Evolutionary conservation across 92 coral and sea anemone genomes (phyloP).

Genomic region (Isaurus tuberculatus): DNA sequence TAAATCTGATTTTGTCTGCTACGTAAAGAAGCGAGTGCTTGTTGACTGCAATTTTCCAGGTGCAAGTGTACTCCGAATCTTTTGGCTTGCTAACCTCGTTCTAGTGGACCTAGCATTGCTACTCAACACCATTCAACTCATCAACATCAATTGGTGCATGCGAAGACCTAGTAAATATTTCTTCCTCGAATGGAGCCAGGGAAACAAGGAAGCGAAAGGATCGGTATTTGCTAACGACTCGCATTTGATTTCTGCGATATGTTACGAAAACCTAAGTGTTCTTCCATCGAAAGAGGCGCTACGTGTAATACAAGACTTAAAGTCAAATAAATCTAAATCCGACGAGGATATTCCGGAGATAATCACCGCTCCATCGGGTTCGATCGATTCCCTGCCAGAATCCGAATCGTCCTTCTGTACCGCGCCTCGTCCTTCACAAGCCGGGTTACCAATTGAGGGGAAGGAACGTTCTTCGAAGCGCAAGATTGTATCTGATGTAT

Average conservation of each 20-base stretch:
- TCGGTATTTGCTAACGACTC: conserved; percentile 46
- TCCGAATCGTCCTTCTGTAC: conserved; percentile 43
- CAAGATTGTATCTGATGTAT: conserved; percentile 28
- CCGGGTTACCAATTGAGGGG: conserved; percentile 19
- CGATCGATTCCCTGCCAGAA: conserved; percentile 29
- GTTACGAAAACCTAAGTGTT: conserved; percentile 64
- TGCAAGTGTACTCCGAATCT: conserved; percentile 58
- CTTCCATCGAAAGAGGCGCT: conserved; percentile 56
- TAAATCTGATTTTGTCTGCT: conserved; percentile 73
- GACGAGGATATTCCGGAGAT: background rate
- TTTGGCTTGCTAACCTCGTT: conserved; percentile 69
- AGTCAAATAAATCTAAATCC: background rate
- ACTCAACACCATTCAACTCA: conserved; percentile 67
- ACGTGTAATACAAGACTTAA: conserved; percentile 10
- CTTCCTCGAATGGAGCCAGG: conserved; percentile 52
- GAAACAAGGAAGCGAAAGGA: background rate
- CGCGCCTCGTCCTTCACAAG: conserved; percentile 48
- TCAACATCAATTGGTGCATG: conserved; percentile 75
- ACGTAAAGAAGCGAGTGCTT: conserved; percentile 69
- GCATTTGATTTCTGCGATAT: conserved; percentile 78
- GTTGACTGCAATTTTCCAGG: conserved; percentile 71
- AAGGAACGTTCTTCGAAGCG: background rate
- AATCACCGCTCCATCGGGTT: conserved; percentile 2
- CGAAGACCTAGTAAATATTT: conserved; percentile 68
- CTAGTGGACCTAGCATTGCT: conserved; percentile 67